Conservation (phyloP, 1,140 invertebrate species). For the Meloidogyne exigua region DNA sequence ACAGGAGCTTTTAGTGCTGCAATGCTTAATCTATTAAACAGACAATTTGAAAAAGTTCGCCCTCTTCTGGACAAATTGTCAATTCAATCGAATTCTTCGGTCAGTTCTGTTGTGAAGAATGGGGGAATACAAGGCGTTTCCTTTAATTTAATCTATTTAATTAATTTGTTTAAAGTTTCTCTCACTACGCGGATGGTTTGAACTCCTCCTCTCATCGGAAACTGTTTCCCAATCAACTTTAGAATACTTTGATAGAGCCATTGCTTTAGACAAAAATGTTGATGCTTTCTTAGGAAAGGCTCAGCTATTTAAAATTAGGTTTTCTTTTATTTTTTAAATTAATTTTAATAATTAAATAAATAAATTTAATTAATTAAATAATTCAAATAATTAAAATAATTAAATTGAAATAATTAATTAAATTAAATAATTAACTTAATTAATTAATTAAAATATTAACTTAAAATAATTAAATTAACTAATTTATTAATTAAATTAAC, state of each 20-base stretch:
- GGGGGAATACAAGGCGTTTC: too few species aligned
- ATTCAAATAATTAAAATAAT: too few species aligned
- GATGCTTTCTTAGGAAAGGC: constrained; percentile 51
- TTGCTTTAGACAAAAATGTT: constrained; percentile 35
- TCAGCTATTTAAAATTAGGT: constrained; percentile 42
- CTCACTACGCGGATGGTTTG: constrained; percentile 39
- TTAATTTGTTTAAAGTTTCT: constrained; percentile 35
- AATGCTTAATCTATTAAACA: constrained; percentile 29
- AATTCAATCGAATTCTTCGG: constrained; percentile 36
- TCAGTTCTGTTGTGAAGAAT: too few species aligned
- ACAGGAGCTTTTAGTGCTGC: constrained; percentile 28
- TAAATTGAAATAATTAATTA: too few species aligned
- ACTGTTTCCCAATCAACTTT: constrained; percentile 38
- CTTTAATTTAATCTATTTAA: too few species aligned
- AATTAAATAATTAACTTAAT: too few species aligned
- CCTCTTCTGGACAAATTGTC: constrained; percentile 27
- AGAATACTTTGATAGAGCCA: constrained; percentile 39
- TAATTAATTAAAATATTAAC: too few species aligned
- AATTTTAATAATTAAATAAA: too few species aligned
- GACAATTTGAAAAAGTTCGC: constrained; percentile 22
- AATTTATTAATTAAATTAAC: too few species aligned
- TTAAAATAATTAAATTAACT: too few species aligned
- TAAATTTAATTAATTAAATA: too few species aligned
- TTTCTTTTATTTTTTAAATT: not conserved
- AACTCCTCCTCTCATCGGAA: constrained; percentile 34